Percentiles rank a stretch among this genome's conserved stretches.
Conservation (phyloP, 2,797 vertebrate species). For the Bradypodion pumilum region DNA sequence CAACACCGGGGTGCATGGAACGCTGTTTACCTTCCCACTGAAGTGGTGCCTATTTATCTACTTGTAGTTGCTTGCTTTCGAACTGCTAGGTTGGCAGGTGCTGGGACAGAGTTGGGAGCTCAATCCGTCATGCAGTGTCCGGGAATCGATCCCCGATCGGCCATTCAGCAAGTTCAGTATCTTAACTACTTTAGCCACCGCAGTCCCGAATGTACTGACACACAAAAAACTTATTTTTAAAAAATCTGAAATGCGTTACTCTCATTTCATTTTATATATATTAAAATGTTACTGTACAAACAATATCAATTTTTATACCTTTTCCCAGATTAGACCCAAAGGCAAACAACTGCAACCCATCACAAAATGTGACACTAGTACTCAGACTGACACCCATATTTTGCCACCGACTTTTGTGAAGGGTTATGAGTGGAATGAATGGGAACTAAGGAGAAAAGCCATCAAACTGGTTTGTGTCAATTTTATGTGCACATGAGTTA, state of each 20-base stretch:
- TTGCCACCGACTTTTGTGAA: slow-evolving; percentile 82
- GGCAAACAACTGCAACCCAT: slow-evolving; percentile 66
- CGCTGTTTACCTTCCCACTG: too few relatives aligned
- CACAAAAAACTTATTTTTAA: neutral
- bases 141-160: too few relatives aligned
- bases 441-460: slow-evolving; percentile 91
- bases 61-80: too few relatives aligned
- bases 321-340: slow-evolving; percentile 72
- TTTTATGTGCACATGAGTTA: slow-evolving; percentile 10
- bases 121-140: too few relatives aligned
- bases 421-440: slow-evolving; percentile 95
- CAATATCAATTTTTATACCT: slow-evolving; percentile 13
- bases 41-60: too few relatives aligned
- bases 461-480: slow-evolving; percentile 86
- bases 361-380: slow-evolving; percentile 78
- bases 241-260: neutral
- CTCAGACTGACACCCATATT: slow-evolving; percentile 91
- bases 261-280: neutral
- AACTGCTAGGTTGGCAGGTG: too few relatives aligned
- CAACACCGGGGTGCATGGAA: too few relatives aligned
- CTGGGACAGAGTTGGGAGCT: too few relatives aligned
- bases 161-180: too few relatives aligned
- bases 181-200: too few relatives aligned
- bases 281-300: neutral
- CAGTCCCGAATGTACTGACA: too few relatives aligned